phyloP scores from a whole-genome alignment of 1,140 invertebrate species.

The Drosophila carrolli region DNA sequence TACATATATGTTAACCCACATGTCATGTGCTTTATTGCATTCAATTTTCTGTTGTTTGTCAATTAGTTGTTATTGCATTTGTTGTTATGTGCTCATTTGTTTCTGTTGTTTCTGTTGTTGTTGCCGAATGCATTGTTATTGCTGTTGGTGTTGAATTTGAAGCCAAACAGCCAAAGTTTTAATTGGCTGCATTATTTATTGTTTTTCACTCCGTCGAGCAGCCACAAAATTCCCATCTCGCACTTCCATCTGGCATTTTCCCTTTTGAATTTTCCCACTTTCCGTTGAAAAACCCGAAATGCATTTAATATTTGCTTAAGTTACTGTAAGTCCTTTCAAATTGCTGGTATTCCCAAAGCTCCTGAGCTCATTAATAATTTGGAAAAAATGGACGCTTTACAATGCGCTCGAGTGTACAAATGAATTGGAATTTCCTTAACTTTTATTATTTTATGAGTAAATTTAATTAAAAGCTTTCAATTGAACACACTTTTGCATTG shows the following conservation, averaged over 20 bases:
- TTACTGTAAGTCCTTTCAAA: conserved; percentile 13
- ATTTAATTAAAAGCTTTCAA: conserved; percentile 17
- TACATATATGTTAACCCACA: conserved; percentile 37
- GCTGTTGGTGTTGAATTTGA: conserved; percentile 48
- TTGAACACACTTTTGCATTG: conserved; percentile 1
- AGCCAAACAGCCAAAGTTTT: conserved; percentile 77
- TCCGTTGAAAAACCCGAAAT: conserved; percentile 46
- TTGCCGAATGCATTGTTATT: conserved; percentile 24
- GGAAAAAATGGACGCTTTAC: neutral
- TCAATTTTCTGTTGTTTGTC: conserved; percentile 81
- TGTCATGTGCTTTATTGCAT: conserved; percentile 74
- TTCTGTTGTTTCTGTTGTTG: conserved; percentile 3
- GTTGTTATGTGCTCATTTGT: conserved; percentile 6
- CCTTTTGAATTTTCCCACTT: conserved; percentile 22
- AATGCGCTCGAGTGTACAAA: conserved; percentile 10
- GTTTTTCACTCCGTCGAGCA: conserved; percentile 75
- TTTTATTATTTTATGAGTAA: conserved; percentile 19
- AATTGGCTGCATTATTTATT: conserved; percentile 82
- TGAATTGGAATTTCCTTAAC: conserved; percentile 11
- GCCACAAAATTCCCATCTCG: conserved; percentile 37
- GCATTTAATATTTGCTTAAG: conserved; percentile 70
- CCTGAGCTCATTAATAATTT: conserved; percentile 37
- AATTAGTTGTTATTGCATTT: conserved; percentile 63
- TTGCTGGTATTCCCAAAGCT: conserved; percentile 27
- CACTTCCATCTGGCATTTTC: conserved; percentile 10